phyloP scores from a whole-genome alignment of 2,797 vertebrate species.

The Chelonia mydas region DNA sequence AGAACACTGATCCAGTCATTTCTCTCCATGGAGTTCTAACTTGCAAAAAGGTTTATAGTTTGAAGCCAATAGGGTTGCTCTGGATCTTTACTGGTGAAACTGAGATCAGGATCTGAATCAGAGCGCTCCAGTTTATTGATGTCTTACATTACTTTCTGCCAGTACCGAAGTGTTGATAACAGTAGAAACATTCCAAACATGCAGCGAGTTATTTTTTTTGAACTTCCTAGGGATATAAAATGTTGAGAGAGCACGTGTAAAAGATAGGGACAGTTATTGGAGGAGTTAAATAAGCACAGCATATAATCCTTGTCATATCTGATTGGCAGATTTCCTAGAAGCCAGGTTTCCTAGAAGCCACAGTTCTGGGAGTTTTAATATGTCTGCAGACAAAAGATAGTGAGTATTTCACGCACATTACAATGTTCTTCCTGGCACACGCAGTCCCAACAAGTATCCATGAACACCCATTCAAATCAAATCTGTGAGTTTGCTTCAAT shows the following conservation, averaged over 20 bases:
- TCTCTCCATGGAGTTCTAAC: neutral
- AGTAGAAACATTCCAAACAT: neutral
- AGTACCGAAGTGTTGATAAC: neutral
- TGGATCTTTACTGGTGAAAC: neutral
- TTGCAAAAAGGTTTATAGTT: neutral
- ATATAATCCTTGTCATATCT: neutral
- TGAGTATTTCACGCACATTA: neutral
- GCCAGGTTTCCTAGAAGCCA: conserved; percentile 15
- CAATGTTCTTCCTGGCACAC: neutral
- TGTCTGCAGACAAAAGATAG: conserved; percentile 20
- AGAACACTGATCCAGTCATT: rapidly evolving
- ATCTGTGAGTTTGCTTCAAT: neutral
- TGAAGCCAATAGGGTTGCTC: neutral
- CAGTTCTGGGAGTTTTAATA: conserved; percentile 40
- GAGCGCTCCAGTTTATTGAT: neutral
- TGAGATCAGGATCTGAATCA: neutral
- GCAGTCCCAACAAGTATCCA: neutral
- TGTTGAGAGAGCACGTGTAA: neutral
- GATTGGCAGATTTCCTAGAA: neutral
- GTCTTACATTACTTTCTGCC: neutral
- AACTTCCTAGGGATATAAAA: neutral
- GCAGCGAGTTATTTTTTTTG: neutral
- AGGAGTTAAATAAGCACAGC: conserved; percentile 7
- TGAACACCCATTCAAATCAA: neutral
- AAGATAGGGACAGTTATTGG: neutral